Evolutionary conservation across 2,797 vertebrate genomes (phyloP).

Genomic region (Gastrophryne carolinensis): DNA sequence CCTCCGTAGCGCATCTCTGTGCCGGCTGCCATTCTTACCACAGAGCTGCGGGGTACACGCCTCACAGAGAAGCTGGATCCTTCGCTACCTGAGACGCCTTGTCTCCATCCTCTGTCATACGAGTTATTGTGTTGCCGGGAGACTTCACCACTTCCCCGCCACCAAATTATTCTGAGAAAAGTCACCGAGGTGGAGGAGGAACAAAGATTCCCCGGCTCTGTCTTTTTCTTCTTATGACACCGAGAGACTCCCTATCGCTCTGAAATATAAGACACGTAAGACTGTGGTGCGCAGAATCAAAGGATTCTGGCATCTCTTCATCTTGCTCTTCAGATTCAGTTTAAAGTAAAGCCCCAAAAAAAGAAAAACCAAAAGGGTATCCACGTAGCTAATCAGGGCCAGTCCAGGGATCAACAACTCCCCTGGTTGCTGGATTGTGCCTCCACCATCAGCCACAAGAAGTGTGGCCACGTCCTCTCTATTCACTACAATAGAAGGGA

Average conservation of each 20-base stretch:
- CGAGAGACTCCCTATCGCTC: not conserved
- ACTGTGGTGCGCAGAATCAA: no score
- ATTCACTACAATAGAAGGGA: no score
- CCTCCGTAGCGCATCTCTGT: slow-evolving; percentile 27
- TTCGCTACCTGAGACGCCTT: not conserved
- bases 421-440: no score
- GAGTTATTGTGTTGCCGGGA: not conserved
- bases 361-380: no score
- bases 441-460: no score
- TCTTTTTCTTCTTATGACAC: not conserved
- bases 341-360: no score
- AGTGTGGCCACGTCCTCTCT: no score
- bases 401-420: no score
- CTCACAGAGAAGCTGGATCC: slow-evolving; percentile 5
- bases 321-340: no score
- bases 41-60: slow-evolving; percentile 37
- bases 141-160: not conserved
- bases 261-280: no score
- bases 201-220: not conserved
- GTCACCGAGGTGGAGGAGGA: not conserved
- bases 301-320: no score
- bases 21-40: slow-evolving; percentile 32
- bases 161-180: not conserved
- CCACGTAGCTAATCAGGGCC: no score
- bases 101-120: not conserved